phyloP scores from a whole-genome alignment of 2,797 vertebrate species.

The Lepus oiostolus region DNA sequence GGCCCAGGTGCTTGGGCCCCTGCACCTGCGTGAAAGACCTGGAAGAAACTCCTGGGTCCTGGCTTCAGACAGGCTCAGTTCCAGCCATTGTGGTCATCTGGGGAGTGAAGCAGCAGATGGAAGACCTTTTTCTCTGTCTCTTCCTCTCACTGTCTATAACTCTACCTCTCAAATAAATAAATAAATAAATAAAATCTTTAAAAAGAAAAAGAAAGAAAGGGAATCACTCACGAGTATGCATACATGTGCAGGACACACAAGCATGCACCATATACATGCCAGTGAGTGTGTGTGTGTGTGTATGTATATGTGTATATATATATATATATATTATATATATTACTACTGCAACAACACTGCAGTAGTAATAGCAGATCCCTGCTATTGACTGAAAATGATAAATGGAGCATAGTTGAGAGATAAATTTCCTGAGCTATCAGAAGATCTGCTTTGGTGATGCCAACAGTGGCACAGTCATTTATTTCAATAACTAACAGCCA shows the following conservation, averaged over 20 bases:
- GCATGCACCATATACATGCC: neutral
- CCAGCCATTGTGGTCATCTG: no score
- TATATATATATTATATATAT: no score
- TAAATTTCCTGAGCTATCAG: conserved; percentile 82
- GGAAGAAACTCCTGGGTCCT: no score
- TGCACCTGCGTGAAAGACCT: no score
- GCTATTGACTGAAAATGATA: conserved; percentile 70
- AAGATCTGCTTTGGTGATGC: conserved; percentile 77
- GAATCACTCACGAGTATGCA: neutral
- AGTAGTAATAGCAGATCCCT: conserved; percentile 20
- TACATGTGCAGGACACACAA: neutral
- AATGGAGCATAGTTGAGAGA: conserved; percentile 70
- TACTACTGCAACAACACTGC: neutral
- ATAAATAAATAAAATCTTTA: neutral
- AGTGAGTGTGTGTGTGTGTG: no score
- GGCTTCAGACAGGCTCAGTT: no score
- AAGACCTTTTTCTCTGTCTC: no score
- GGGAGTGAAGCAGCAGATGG: no score
- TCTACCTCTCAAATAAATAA: no score
- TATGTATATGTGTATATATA: neutral
- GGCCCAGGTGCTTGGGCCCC: no score
- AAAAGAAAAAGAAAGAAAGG: conserved; percentile 64
- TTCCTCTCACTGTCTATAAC: no score
- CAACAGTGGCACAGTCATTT: conserved; percentile 75
- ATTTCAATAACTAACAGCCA: conserved; percentile 79